Conservation (phyloP, 2,888 invertebrate species). For the Eupithecia vulgata region DNA sequence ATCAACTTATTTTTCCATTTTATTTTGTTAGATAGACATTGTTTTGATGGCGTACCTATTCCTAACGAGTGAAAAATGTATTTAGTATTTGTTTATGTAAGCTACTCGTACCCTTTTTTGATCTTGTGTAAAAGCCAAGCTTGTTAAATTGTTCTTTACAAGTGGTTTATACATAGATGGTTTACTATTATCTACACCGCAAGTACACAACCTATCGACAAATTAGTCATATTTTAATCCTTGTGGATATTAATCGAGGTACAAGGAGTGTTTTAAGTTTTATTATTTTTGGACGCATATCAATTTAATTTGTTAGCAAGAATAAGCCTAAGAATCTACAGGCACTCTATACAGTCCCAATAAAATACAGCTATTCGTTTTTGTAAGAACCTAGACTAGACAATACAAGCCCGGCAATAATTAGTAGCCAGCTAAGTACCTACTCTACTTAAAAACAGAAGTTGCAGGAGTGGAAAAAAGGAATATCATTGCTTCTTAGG, state of each 20-base stretch:
- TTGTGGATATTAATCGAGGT: not conserved
- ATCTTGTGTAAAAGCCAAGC: not conserved
- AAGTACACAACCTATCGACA: not conserved
- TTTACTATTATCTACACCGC: not conserved
- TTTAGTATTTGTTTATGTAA: not conserved
- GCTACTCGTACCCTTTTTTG: not conserved
- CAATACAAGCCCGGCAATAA: conserved; percentile 23
- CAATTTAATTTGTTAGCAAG: not conserved
- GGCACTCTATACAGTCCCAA: not conserved
- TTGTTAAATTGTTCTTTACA: conserved; percentile 15
- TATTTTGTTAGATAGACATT: not conserved
- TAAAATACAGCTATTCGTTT: not conserved
- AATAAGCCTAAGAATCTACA: not conserved
- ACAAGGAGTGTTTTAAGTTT: not conserved
- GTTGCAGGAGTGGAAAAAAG: conserved; percentile 21
- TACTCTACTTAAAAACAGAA: conserved; percentile 24
- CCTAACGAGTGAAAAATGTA: not conserved
- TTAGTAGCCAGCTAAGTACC: conserved; percentile 2
- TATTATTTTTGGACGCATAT: not conserved
- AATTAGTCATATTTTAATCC: not conserved
- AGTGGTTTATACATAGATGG: not conserved
- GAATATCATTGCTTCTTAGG: not conserved
- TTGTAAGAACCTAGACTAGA: conserved; percentile 19
- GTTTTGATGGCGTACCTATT: not conserved
- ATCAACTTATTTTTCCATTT: not conserved